Base-by-base conservation (phyloP, 2,113 vertebrate genomes). In the Paratilapia polleni region DNA sequence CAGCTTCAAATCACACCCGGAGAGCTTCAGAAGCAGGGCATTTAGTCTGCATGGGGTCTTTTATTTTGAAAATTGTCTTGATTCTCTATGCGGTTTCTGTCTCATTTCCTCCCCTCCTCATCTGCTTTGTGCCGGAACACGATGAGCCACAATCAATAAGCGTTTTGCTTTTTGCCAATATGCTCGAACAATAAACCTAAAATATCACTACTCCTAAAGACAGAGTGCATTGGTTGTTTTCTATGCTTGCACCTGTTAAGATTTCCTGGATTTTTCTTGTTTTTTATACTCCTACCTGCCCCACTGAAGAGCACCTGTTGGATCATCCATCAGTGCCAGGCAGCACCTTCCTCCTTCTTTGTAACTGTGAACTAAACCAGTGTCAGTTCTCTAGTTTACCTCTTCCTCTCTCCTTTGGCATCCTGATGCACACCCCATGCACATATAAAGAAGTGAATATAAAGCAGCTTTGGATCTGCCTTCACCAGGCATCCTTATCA, bases 401-500 rank as follows among this genome's bases (percentile, higher is more conserved):
- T 19, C 3, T 58, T 41, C 34, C 34, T 62, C 61, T 43, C 20
- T 63, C 43, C 14, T 73, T 57, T 58, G 74, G n/a, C 22, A 26
- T 64, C 9, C 58, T 54, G 70, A 36, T 9, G 49, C 34, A n/a
- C 17, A 52, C 14, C 26, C 52, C 12, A n/a, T 31, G 20, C 17
- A 34, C 19, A 43, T 57, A 47, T n/a, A 13, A n/a, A 38, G n/a
- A 73, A 59, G 26, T 52, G 12, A 66, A 9, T 34, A 9, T 19
- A 31, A 54, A 56, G 5, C 54, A 77, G 26, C 3, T 62, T 31
- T 61, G 43, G 22, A 64, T 88, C 28, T 64, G 73, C 77, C 64
- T 81, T 81, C 66, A 77, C 60, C 47, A 70, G 68, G 62, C 82
- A 26, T 60, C 77, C 58, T 56, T 70, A 83, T 87, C 77, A 85